Base-by-base conservation (phyloP, 2,113 vertebrate genomes). In the Pachycephala philippinensis region DNA sequence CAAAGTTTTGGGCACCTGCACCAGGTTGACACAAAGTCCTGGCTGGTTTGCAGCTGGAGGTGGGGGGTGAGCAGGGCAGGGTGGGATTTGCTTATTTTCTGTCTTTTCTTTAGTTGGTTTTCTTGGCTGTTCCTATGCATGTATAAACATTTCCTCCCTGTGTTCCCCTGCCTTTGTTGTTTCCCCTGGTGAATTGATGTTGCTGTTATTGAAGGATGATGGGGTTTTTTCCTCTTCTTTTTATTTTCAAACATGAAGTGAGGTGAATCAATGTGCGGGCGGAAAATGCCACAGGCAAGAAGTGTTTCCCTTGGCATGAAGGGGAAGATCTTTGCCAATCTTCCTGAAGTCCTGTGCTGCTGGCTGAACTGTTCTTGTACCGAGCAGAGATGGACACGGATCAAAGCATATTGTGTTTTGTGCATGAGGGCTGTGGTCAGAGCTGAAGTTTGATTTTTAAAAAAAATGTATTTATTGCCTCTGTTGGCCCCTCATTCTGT, bases 101-200 rank as follows among this genome's bases (percentile, higher is more conserved):
- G 65, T 69, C 40, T 71, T 57, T 80, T 92, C 28, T 33, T 85
- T 18, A n/a, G 60, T 68, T 97, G 47, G 37, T 69, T 93, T 94
- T 94, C 83, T 94, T 96, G 95, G 93, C 87, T 2, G 31, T 68
- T 92, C 76, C 61, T 54, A 7, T 59, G 69, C 49, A 13, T 65
- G 28, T 30, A 44, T 75, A 90, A 96, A 94, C 37, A 89, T 71
- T 94, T 97, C 84, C 76, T 95, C 80, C 72, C 65, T 78, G 64
- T 84, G 72, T 87, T 89, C 45, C 37, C 9, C 6, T 93, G 77
- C 80, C 61, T 96, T 90, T 96, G 70, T 90, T 97, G 47, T 92
- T 96, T 79, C 59, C 87, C 68, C 75, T 72, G 27, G 66, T 91
- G 94, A 84, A 71, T 11, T 95, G 65, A 61, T 72, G n/a, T 77